A percentile compares a stretch with the other conserved stretches of the same genome.
Conservation (phyloP, 30 jellyfish, hydroid and myxozoan genomes). For the Hydractinia echinata region DNA sequence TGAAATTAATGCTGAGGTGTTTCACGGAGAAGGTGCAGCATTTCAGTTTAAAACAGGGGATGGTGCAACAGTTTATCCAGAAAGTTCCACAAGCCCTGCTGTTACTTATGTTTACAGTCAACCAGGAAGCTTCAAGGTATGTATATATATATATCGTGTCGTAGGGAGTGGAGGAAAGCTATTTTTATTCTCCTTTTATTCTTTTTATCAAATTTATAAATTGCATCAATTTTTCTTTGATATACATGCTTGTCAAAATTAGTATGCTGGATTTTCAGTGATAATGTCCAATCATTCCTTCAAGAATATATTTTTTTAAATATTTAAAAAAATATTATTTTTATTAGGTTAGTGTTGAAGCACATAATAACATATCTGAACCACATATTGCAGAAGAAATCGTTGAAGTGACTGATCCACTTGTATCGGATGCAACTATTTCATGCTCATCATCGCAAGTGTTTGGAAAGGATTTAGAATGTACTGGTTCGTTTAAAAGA, state of each 20-base stretch:
- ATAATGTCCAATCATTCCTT: no score
- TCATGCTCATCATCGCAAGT: constrained; percentile 59
- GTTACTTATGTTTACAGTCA: neutral
- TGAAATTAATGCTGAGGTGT: neutral
- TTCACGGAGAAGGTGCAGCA: constrained; percentile 22
- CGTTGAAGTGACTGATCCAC: constrained; percentile 47
- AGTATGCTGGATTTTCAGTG: no score
- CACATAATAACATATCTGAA: constrained; percentile 74
- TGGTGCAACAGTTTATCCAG: constrained; percentile 11
- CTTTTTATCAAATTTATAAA: neutral
- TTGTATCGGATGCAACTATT: constrained; percentile 30
- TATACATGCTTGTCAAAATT: no score
- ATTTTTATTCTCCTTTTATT: neutral
- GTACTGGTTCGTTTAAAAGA: constrained; percentile 77
- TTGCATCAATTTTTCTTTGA: no score
- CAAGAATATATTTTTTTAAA: no score
- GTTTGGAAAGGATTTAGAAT: constrained; percentile 56
- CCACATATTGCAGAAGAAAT: constrained; percentile 30
- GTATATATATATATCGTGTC: no score
- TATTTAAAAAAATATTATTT: neutral
- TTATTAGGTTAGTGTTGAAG: constrained; percentile 43
- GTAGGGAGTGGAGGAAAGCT: no score
- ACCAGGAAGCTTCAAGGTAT: constrained; percentile 56
- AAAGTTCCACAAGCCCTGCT: neutral
- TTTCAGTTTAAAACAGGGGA: constrained; percentile 13